Conservation (phyloP, 2,888 invertebrate genomes). For the Notodromas monacha region DNA sequence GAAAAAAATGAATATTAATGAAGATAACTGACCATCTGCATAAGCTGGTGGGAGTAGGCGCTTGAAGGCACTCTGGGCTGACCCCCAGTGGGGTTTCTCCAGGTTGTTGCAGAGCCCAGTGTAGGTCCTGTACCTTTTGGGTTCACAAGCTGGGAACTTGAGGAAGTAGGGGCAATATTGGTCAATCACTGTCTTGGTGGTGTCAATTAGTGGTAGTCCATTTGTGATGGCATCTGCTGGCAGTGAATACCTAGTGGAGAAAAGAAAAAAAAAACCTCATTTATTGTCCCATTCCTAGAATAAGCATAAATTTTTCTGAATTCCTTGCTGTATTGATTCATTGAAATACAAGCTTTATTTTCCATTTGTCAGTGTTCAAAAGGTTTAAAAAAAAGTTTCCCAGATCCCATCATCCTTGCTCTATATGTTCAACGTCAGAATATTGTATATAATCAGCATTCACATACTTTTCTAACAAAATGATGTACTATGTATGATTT, state of each 20-base stretch:
- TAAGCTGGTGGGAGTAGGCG: conserved; percentile 13
- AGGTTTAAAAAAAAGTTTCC: too few species aligned
- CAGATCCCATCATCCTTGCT: too few species aligned
- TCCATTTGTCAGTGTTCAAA: too few species aligned
- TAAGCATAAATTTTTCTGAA: too few species aligned
- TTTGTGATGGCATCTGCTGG: conserved; percentile 12
- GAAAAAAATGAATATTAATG: too few species aligned
- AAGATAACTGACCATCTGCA: conserved; percentile 14
- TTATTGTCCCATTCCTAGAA: too few species aligned
- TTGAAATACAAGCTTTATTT: too few species aligned
- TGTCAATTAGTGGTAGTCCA: conserved; percentile 13
- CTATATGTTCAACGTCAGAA: too few species aligned
- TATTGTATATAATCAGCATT: too few species aligned
- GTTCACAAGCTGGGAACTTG: conserved; percentile 11
- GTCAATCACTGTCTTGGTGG: conserved; percentile 12
- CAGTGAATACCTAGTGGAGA: conserved; percentile 11
- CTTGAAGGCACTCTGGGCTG: conserved; percentile 12
- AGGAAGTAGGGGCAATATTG: conserved; percentile 12
- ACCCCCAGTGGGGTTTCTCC: conserved; percentile 13
- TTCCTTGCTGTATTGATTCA: too few species aligned
- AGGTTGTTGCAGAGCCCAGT: conserved; percentile 14
- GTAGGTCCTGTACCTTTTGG: conserved; percentile 12
- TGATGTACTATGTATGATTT: too few species aligned
- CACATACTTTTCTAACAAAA: too few species aligned
- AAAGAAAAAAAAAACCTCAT: not conserved